phyloP scores from a whole-genome alignment of 2,797 vertebrate species.

The Microchirus variegatus region DNA sequence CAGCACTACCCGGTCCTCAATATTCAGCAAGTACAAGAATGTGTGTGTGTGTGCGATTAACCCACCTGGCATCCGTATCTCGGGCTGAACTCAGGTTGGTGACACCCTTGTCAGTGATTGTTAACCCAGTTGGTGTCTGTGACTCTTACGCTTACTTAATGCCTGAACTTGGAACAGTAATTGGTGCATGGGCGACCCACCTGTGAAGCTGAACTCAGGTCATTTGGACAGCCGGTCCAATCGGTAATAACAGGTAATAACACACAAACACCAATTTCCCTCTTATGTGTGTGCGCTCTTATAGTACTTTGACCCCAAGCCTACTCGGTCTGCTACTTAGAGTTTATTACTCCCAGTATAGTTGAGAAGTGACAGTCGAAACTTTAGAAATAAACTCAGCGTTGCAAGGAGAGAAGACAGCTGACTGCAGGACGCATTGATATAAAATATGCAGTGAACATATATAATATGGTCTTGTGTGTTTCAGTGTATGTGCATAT shows the following conservation, averaged over 20 bases:
- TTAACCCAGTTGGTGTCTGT: slow-evolving; percentile 69
- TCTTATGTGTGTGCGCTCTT: slow-evolving; percentile 47
- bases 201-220: slow-evolving; percentile 63
- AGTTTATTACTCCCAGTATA: slow-evolving; percentile 17
- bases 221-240: slow-evolving; percentile 27
- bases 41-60: slow-evolving; percentile 57
- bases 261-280: slow-evolving; percentile 46
- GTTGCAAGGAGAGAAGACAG: neutral
- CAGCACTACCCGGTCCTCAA: too few relatives aligned
- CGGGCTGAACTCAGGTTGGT: slow-evolving; percentile 53
- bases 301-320: slow-evolving; percentile 47
- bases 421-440: slow-evolving; percentile 4
- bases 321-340: slow-evolving; percentile 6
- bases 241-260: slow-evolving; percentile 35
- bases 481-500: neutral
- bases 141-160: slow-evolving; percentile 66
- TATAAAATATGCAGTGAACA: neutral
- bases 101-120: slow-evolving; percentile 56
- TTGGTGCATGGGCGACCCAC: slow-evolving; percentile 55
- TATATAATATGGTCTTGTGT: neutral
- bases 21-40: too few relatives aligned
- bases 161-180: slow-evolving; percentile 63
- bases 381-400: slow-evolving; percentile 7
- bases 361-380: neutral
- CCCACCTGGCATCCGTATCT: slow-evolving; percentile 64